phyloP scores from a whole-genome alignment of 23 tunicate genomes.

The Botrylloides violaceus region DNA sequence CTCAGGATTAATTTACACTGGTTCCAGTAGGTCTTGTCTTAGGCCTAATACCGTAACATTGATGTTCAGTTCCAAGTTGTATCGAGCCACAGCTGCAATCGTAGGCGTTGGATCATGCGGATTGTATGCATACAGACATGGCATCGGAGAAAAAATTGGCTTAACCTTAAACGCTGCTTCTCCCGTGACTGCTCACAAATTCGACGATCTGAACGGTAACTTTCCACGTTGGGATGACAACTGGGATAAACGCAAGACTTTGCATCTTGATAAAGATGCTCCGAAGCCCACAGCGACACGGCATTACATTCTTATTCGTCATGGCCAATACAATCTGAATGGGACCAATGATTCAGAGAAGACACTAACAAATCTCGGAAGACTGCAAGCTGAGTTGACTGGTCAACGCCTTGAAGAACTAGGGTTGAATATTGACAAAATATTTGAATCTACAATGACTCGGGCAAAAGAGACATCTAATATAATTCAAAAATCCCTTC shows the following conservation, averaged over 20 bases:
- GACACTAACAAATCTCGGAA: slow-evolving; percentile 50
- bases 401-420: slow-evolving; percentile 49
- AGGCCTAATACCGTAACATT: too few relatives aligned
- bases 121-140: slow-evolving; percentile 9
- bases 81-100: not conserved
- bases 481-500: slow-evolving; percentile 31
- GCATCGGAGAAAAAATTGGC: not conserved
- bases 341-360: slow-evolving; percentile 47
- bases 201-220: not conserved
- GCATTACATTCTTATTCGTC: slow-evolving; percentile 63
- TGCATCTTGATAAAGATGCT: not conserved
- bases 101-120: slow-evolving; percentile 10
- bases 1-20: too few relatives aligned
- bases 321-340: slow-evolving; percentile 74
- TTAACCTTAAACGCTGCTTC: not conserved
- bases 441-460: slow-evolving; percentile 73
- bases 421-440: slow-evolving; percentile 9
- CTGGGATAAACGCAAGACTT: slow-evolving; percentile 63
- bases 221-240: slow-evolving; percentile 50
- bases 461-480: slow-evolving; percentile 73
- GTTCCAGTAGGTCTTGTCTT: too few relatives aligned
- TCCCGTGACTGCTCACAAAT: slow-evolving; percentile 1
- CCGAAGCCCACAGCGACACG: slow-evolving; percentile 52
- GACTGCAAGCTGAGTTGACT: slow-evolving; percentile 69
- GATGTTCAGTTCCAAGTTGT: not conserved